Evolutionary conservation across 2,797 vertebrate genomes (phyloP), one percentile per base, ranked within the genome.

Genomic region (Rousettus madagascariensis): DNA sequence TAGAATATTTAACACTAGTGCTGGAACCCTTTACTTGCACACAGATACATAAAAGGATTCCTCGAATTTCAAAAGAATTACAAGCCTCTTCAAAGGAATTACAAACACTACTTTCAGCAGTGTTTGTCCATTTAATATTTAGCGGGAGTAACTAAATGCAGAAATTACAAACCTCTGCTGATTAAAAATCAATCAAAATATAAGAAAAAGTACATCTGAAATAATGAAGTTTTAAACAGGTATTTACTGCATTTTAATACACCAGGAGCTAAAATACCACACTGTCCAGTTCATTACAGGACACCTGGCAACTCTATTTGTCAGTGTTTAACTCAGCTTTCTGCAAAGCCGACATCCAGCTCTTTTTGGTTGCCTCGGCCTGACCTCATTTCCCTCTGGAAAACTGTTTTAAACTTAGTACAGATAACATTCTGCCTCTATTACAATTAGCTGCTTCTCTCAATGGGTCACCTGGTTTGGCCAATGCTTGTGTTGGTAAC

Each of bases 361-460:
- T 85, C 90, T 79, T 93, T 74, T 61, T 77, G 90, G 92, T 90
- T 72, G 24, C 28, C 0, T 2, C 36, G 41, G 74, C 43, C 84
- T 96, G 87, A 90, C 96, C 94, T 96, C 66, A 85, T 85, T 95
- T 97, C 71, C 94, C 95, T 95, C 80, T 91, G 80, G 85, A 95
- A 94, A 90, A 66, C 82, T 38, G 33, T 68, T 94, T 89, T 80
- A 90, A 77, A 95, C 94, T 91, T 85, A 89, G 71, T 75, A 66
- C 63, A 86, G 92, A 95, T 95, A 90, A 63, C 90, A 77, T 46
- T 49, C 71, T 79, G 57, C 74, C n/a, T 90, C 49, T 75, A 15
- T 69, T 87, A 79, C 92, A 91, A 78, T 94, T 63, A 91, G 75
- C 84, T 68, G 61, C 66, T 85, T 90, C 87, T 92, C 75, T 94